Conservation (phyloP, 2,113 vertebrate species). For the Odocoileus virginianus region DNA sequence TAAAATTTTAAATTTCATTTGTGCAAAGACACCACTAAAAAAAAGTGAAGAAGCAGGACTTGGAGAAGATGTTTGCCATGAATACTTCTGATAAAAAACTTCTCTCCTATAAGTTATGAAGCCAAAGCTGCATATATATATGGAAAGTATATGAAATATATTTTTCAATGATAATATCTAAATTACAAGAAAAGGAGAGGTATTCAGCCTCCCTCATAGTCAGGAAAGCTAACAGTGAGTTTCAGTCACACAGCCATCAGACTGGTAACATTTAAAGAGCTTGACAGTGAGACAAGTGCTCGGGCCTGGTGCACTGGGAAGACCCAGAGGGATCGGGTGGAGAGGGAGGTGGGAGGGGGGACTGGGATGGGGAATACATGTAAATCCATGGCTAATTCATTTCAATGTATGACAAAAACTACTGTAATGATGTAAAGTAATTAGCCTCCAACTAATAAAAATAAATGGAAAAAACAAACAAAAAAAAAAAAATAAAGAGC, state of each 20-base stretch:
- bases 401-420: too few species aligned
- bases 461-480: too few species aligned
- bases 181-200: background rate
- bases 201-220: background rate
- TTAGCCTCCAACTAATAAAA: too few species aligned
- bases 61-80: background rate
- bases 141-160: background rate
- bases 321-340: too few species aligned
- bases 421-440: too few species aligned
- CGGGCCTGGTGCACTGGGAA: too few species aligned
- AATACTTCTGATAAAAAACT: background rate
- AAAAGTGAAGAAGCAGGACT: background rate
- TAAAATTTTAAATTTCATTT: constrained; percentile 23
- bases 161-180: background rate
- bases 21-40: background rate
- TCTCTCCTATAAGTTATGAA: background rate
- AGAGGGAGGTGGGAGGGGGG: too few species aligned
- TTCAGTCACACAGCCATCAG: accelerated
- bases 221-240: background rate
- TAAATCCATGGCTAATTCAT: too few species aligned
- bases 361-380: too few species aligned
- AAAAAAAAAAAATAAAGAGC: background rate
- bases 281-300: too few species aligned
- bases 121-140: background rate
- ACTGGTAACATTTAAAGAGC: background rate